Percentiles rank a stretch among this genome's conserved stretches.
Conservation (phyloP, 2,797 vertebrate species). For the Sebastes diaconus region DNA sequence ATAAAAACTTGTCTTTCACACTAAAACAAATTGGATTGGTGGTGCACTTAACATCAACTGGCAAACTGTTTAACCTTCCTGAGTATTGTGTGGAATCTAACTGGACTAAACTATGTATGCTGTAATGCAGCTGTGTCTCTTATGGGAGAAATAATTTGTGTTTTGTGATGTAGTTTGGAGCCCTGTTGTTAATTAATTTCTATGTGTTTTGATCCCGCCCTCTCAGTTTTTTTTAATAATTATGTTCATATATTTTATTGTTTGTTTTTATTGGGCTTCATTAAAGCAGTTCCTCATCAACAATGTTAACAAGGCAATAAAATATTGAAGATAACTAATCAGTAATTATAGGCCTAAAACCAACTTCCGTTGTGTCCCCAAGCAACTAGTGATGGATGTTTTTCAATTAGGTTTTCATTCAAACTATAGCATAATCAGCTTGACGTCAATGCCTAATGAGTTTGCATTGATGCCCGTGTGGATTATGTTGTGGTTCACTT, state of each 20-base stretch:
- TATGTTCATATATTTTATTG: background rate
- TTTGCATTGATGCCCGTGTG: background rate
- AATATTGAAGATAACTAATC: background rate
- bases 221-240: background rate
- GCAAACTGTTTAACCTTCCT: background rate
- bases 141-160: background rate
- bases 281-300: background rate
- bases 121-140: background rate
- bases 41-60: background rate
- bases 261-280: background rate
- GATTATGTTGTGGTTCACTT: background rate
- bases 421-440: background rate
- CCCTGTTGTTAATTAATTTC: slow-evolving; percentile 8
- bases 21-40: background rate
- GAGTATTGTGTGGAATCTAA: background rate
- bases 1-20: background rate
- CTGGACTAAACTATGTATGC: background rate
- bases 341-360: background rate
- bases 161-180: background rate
- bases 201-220: background rate
- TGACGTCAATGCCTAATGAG: background rate
- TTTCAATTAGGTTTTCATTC: background rate
- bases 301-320: background rate
- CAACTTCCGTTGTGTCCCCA: background rate
- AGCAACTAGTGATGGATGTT: background rate